Evolutionary conservation across 1,140 invertebrate genomes (phyloP).

Genomic region (Pollicipes pollicipes): DNA sequence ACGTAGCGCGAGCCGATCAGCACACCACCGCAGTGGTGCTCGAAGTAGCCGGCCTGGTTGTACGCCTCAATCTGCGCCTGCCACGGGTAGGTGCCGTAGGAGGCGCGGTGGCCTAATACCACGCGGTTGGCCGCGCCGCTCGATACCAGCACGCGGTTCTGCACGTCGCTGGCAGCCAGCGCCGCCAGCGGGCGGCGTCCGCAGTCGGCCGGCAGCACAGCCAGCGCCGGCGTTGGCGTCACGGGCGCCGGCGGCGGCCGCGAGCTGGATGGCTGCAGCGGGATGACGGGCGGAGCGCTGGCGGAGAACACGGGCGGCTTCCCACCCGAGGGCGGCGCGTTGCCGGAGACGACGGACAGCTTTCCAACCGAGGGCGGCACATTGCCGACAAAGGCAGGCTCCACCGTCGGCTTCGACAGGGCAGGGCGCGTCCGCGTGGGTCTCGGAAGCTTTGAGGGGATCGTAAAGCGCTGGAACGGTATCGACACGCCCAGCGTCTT

Average conservation of each 20-base stretch:
- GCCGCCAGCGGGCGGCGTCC: background rate
- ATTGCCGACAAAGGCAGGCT: too few relatives aligned
- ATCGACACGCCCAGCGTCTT: background rate
- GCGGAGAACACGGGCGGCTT: too few relatives aligned
- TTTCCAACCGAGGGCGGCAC: too few relatives aligned
- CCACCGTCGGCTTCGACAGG: too few relatives aligned
- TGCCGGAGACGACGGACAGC: too few relatives aligned
- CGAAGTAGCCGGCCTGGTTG: background rate
- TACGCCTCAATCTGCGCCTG: slow-evolving; percentile 16
- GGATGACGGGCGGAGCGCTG: too few relatives aligned
- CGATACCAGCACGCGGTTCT: background rate
- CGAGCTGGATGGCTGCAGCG: too few relatives aligned
- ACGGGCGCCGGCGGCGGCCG: too few relatives aligned
- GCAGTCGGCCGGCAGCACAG: background rate
- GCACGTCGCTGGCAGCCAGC: background rate
- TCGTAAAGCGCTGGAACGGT: too few relatives aligned
- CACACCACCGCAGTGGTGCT: slow-evolving; percentile 51
- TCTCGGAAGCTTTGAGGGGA: too few relatives aligned
- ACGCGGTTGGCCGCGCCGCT: background rate
- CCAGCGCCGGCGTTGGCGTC: background rate
- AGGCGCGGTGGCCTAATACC: background rate
- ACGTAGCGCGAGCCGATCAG: slow-evolving; percentile 72
- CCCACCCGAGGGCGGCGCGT: too few relatives aligned
- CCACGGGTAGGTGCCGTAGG: slow-evolving; percentile 11
- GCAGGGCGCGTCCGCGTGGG: too few relatives aligned